phyloP scores from a whole-genome alignment of 1,140 invertebrate genomes.

The Spodoptera litura region DNA sequence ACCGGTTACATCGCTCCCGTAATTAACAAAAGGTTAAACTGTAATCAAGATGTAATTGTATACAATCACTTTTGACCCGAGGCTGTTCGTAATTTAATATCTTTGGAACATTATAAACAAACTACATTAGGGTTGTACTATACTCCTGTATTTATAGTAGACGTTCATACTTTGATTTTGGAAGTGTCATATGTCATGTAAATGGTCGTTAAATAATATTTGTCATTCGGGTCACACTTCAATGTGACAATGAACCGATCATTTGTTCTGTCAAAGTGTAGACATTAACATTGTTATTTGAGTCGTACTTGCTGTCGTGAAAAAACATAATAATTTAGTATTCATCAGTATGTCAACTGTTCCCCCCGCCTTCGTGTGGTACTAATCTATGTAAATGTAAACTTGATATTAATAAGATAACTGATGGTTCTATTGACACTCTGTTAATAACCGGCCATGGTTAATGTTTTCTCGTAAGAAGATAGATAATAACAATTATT shows the following conservation, averaged over 20 bases:
- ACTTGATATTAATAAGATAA: constrained; percentile 24
- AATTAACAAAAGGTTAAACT: constrained; percentile 69
- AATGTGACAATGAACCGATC: constrained; percentile 44
- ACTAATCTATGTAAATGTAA: constrained; percentile 27
- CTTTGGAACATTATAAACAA: constrained; percentile 43
- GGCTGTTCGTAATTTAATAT: constrained; percentile 64
- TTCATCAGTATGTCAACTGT: constrained; percentile 26
- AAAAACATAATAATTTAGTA: constrained; percentile 38
- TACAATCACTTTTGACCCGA: constrained; percentile 59
- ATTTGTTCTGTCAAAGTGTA: constrained; percentile 44
- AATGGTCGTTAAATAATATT: constrained; percentile 28
- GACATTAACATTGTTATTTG: constrained; percentile 34
- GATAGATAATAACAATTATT: neutral
- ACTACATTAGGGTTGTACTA: constrained; percentile 31
- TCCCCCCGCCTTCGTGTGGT: constrained; percentile 7
- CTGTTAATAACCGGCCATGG: neutral
- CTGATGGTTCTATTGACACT: constrained; percentile 7
- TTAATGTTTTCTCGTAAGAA: constrained; percentile 16
- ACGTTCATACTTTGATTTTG: constrained; percentile 30
- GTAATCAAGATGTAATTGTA: constrained; percentile 68
- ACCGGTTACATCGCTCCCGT: constrained; percentile 51
- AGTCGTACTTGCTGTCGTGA: constrained; percentile 1
- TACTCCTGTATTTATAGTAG: constrained; percentile 7
- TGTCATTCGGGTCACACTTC: constrained; percentile 44
- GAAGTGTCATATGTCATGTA: constrained; percentile 42